Conservation (phyloP, 2,888 invertebrate genomes). For the Micoletzkya japonica region DNA sequence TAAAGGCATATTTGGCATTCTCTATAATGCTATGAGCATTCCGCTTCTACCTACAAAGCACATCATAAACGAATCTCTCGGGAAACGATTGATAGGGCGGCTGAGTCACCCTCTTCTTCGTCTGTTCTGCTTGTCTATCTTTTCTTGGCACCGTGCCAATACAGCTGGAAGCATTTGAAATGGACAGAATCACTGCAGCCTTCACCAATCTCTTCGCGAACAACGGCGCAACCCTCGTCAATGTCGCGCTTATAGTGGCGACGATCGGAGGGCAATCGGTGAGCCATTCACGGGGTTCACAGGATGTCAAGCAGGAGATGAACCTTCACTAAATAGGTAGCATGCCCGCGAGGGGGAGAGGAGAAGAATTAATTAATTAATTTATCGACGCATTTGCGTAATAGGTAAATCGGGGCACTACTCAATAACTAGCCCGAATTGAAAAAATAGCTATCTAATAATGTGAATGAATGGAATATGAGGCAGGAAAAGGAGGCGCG, state of each 20-base stretch:
- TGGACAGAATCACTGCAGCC: constrained; percentile 31
- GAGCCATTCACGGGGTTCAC: constrained; percentile 31
- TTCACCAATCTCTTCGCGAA: constrained; percentile 52
- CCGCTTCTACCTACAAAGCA: not conserved
- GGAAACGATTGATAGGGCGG: too few species aligned
- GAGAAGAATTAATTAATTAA: not conserved
- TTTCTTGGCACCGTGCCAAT: not conserved
- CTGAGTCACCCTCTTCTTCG: not conserved
- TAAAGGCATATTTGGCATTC: too few species aligned
- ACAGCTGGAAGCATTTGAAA: too few species aligned
- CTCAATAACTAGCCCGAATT: too few species aligned
- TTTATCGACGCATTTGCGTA: not conserved
- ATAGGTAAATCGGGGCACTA: too few species aligned
- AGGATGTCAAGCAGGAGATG: not conserved
- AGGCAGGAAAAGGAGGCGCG: too few species aligned
- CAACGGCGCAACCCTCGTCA: constrained; percentile 53
- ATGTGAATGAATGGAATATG: too few species aligned
- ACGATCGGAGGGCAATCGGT: constrained; percentile 58
- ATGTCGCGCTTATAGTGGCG: constrained; percentile 55
- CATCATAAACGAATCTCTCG: too few species aligned
- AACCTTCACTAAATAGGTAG: not conserved
- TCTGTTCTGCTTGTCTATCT: not conserved
- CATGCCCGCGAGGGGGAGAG: too few species aligned
- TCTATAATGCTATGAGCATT: too few species aligned
- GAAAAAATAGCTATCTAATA: too few species aligned